Evolutionary conservation across 2,888 invertebrate species (phyloP).

Genomic region (Cacoxenus indagator): DNA sequence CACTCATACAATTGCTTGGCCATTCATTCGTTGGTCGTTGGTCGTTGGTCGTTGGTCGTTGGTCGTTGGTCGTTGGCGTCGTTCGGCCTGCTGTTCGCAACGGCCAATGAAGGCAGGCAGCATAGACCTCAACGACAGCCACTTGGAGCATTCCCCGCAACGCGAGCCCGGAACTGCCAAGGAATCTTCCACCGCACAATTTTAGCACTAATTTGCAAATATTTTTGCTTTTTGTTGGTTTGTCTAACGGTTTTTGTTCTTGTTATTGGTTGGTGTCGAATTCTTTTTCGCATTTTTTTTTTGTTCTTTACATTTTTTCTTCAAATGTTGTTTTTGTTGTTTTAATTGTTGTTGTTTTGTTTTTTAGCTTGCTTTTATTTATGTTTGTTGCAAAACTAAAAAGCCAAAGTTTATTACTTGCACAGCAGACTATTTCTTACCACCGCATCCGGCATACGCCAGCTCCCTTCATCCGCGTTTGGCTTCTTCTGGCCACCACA

Average conservation of each 20-base stretch:
- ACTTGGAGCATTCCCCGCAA: constrained; percentile 11
- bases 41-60: neutral
- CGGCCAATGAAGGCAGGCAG: constrained; percentile 27
- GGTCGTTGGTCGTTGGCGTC: neutral
- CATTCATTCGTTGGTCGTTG: neutral
- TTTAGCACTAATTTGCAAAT: constrained; percentile 38
- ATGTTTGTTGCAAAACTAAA: neutral
- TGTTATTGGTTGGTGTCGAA: neutral
- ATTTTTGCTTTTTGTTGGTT: constrained; percentile 22
- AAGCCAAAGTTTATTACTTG: neutral
- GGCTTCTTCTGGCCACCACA: constrained; percentile 55
- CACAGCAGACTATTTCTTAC: neutral
- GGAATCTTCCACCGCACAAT: constrained; percentile 19
- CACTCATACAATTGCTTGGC: neutral
- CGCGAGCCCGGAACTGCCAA: no score
- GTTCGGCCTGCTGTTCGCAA: neutral
- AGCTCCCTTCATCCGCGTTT: constrained; percentile 36
- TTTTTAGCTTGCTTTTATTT: no score
- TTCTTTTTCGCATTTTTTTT: neutral
- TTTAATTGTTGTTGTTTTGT: constrained; percentile 21
- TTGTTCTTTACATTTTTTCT: neutral
- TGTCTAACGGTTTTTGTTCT: neutral
- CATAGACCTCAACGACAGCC: constrained; percentile 21
- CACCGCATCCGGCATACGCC: neutral
- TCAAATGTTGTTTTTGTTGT: neutral